A percentile compares a stretch with the other conserved stretches of the same genome.
Evolutionary conservation across 2,888 invertebrate genomes (phyloP).

Genomic region (Eubasilissa splendida): DNA sequence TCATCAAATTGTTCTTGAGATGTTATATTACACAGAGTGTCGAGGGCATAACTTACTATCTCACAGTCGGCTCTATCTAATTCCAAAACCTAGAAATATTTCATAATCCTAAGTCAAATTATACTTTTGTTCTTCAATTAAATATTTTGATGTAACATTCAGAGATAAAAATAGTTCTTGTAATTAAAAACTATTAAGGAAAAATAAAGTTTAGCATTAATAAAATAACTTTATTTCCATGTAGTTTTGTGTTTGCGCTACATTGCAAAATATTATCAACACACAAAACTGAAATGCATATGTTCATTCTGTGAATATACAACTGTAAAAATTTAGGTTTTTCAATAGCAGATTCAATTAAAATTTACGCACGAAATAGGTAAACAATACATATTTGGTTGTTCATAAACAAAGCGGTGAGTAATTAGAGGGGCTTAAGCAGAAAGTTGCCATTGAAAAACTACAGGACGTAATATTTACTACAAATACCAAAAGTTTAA

Average conservation of each 20-base stretch:
- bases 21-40: conserved; percentile 93
- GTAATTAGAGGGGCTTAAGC: not conserved
- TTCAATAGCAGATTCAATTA: not conserved
- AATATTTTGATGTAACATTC: too few species aligned
- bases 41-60: conserved; percentile 92
- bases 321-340: not conserved
- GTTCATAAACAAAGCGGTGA: too few species aligned
- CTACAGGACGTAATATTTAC: not conserved
- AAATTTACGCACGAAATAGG: not conserved
- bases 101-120: not conserved
- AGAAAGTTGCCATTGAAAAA: not conserved
- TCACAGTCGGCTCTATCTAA: conserved; percentile 93
- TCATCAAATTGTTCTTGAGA: conserved; percentile 86
- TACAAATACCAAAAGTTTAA: conserved; percentile 22
- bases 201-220: too few species aligned
- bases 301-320: too few species aligned
- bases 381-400: too few species aligned
- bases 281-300: too few species aligned
- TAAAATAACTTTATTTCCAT: too few species aligned
- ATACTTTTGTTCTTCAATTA: too few species aligned
- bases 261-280: too few species aligned
- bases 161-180: too few species aligned
- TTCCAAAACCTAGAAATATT: conserved; percentile 81
- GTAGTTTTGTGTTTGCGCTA: too few species aligned
- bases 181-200: too few species aligned